Base-by-base conservation (phyloP, 2,113 vertebrate species). In the Excalfactoria chinensis region DNA sequence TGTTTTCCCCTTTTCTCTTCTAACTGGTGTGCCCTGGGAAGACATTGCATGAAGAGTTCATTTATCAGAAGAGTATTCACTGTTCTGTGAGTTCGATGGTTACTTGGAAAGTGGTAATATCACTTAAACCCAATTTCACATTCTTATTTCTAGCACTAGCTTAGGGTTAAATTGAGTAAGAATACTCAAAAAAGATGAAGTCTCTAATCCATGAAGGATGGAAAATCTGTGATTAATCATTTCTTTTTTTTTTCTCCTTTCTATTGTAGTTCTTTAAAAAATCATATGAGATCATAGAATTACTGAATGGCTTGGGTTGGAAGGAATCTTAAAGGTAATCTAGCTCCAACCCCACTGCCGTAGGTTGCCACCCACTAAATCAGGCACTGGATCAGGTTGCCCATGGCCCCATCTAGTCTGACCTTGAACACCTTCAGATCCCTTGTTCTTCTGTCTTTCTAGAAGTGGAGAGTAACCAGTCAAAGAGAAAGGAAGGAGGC, bases 51-150 rank as follows among this genome's bases (percentile, higher is more conserved):
- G 1, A 89, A 83, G 46, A 89, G n/a, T 59, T 79, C 19, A 89
- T 79, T 85, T 91, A 84, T 94, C 90, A 44, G 73, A 93, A 83
- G 55, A 67, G 30, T 22, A 32, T 80, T 60, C 74, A 56, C 56
- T 87, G 18, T 82, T 84, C 77, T 78, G 77, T 81, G 62, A 67
- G 82, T 77, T 49, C 43, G 77, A 75, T 26, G 71, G 64, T 87
- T 76, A 30, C 48, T 72, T 84, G 71, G 49, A 73, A 91, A 95
- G 79, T 5, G 6, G 26, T 69, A 68, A 76, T 76, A 79, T 84
- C 77, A 58, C 82, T 97, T 97, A 95, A 97, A 86, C 96, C 94
- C 93, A 97, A 95, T 96, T 97, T 88, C 91, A 62, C 40, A 76
- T 92, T 96, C 89, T 53, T 76, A 80, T 77, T 92, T 89, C 56